Evolutionary conservation across 2,888 invertebrate species (phyloP).

Genomic region (Chloromyia formosa): DNA sequence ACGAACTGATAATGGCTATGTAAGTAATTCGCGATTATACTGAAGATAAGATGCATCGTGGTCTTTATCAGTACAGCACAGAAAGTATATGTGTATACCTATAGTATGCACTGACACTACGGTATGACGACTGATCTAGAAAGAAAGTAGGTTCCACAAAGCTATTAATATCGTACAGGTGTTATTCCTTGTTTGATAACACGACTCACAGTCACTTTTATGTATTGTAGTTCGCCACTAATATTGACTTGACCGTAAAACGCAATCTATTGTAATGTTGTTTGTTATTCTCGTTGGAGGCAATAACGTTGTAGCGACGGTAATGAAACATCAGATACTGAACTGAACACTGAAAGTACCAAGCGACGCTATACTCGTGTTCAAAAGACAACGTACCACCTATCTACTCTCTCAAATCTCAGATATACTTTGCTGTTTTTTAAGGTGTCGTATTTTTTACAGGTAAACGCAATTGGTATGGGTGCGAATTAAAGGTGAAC

Average conservation of each 20-base stretch:
- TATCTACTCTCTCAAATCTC: too few relatives aligned
- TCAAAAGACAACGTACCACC: not conserved
- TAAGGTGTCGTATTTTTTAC: too few relatives aligned
- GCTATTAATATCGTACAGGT: not conserved
- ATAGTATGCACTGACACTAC: too few relatives aligned
- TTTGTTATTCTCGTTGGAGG: not conserved
- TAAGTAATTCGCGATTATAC: conserved; percentile 26
- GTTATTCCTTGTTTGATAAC: not conserved
- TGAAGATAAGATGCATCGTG: conserved; percentile 22
- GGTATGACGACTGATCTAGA: too few relatives aligned
- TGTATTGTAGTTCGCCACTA: conserved; percentile 2
- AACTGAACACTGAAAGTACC: conserved; percentile 6
- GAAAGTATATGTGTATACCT: too few relatives aligned
- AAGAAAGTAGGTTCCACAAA: too few relatives aligned
- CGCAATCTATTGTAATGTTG: not conserved
- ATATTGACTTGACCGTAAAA: conserved; percentile 36
- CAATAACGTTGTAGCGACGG: not conserved
- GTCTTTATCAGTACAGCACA: not conserved
- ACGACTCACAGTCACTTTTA: not conserved
- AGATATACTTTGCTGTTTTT: too few relatives aligned
- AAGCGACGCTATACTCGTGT: not conserved
- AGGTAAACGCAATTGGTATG: not conserved
- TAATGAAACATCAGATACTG: not conserved
- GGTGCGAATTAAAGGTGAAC: conserved; percentile 27
- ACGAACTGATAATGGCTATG: not conserved